Evolutionary conservation across 2,888 invertebrate species (phyloP), one percentile per base, ranked within the genome.

Genomic region (Agrochola macilenta): DNA sequence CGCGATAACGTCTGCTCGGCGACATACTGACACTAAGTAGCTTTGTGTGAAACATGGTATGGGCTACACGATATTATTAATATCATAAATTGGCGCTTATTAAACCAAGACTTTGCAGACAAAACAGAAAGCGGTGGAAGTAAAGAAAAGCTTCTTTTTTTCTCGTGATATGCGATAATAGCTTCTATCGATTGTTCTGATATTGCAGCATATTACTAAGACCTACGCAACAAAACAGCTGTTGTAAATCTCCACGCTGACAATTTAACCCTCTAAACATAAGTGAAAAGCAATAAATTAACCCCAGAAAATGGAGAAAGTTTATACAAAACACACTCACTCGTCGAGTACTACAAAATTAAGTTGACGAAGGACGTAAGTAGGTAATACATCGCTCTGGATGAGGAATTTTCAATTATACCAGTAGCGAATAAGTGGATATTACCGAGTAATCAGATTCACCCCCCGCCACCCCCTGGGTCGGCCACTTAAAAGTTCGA

Each of bases 401-500:
- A 17, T 61, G 52, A 76, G 61, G 76, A 83, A 69, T 77, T 58
- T 82, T 63, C 82, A 76, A 81, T 82, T 66, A 69, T 58, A 60
- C 54, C 61, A 17, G 76, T 58, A 73, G 76, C 43, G 57, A 82
- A 70, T 81, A 70, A 84, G 76, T 73, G 69, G 70, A 85, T 72
- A 85, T 82, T 77, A 77, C 58, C 30, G 4, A 58, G 83, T 81
- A 66, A 82, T 85, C 71, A 81, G 72, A 69, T 71, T 70, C 30
- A 20, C 8, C 52, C 23, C 23, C 63, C 57, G 1, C 26, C 12
- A 5, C 57, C n/a, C n/a, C 23, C 35, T 17, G 54, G 43, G 49
- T 58, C 26, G 26, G 5, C 72, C 71, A 78, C 78, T 85, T 82
- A 54, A 70, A 85, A 68, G 66, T 82, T 73, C 61, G 49, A 75